Evolutionary conservation across 1,140 invertebrate genomes (phyloP).

Genomic region (Idris sp.): DNA sequence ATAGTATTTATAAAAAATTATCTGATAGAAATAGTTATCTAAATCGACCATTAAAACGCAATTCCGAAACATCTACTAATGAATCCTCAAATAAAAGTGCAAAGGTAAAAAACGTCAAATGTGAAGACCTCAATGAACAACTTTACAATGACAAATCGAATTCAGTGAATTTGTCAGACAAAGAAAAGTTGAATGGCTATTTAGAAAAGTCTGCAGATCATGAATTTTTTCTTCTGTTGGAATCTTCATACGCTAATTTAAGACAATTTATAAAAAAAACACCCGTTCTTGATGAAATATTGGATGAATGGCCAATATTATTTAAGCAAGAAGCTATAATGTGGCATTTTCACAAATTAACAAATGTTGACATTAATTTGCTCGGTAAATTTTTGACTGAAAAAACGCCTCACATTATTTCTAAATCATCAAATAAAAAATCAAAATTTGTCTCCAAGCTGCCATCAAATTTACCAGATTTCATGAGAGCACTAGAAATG

Average conservation of each 20-base stretch:
- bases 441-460: too few relatives aligned
- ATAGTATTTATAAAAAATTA: slow-evolving; percentile 2
- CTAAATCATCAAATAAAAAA: too few relatives aligned
- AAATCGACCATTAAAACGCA: slow-evolving; percentile 1
- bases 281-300: slow-evolving; percentile 12
- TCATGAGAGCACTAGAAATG: too few relatives aligned
- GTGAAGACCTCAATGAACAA: slow-evolving; percentile 16
- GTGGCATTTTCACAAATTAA: slow-evolving; percentile 32
- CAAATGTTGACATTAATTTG: slow-evolving; percentile 20
- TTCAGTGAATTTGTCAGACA: slow-evolving; percentile 2
- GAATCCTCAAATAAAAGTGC: neutral
- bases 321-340: slow-evolving; percentile 29
- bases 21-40: neutral
- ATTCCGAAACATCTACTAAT: neutral
- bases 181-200: slow-evolving; percentile 16
- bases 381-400: slow-evolving; percentile 15
- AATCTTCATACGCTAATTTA: slow-evolving; percentile 5
- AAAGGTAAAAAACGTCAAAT: slow-evolving; percentile 15
- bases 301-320: slow-evolving; percentile 15
- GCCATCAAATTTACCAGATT: too few relatives aligned
- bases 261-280: slow-evolving; percentile 23
- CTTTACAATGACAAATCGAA: too few relatives aligned
- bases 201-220: slow-evolving; percentile 6
- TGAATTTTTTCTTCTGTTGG: slow-evolving; percentile 9
- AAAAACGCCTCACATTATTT: too few relatives aligned